Evolutionary conservation across 2,113 vertebrate genomes (phyloP).

Genomic region (Rousettus leschenaultii): DNA sequence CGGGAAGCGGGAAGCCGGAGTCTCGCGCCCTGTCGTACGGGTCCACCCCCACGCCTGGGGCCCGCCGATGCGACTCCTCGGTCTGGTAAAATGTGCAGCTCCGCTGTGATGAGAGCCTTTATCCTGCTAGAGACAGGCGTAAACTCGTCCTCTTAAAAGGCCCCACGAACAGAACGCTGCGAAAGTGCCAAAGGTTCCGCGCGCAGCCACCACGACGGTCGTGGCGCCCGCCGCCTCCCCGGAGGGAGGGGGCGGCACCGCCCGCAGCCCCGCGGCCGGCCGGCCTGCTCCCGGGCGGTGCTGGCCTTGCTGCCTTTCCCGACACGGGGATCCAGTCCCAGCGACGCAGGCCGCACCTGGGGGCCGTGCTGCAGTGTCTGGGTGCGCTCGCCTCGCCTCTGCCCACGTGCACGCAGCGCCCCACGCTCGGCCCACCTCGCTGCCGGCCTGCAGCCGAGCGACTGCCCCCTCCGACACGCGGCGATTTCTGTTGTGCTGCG

Average conservation of each 20-base stretch:
- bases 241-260: no score
- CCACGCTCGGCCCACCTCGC: accelerated
- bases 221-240: no score
- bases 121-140: accelerated
- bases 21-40: no score
- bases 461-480: neutral
- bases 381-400: accelerated
- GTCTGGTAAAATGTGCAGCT: neutral
- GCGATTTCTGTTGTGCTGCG: neutral
- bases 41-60: accelerated
- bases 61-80: neutral
- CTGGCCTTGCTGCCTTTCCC: neutral
- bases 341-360: accelerated
- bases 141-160: neutral
- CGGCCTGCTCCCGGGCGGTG: accelerated
- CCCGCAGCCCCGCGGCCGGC: neutral
- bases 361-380: no score
- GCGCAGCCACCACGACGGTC: accelerated
- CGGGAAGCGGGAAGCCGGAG: accelerated
- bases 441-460: neutral
- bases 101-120: accelerated
- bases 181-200: accelerated
- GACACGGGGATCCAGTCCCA: neutral
- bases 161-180: accelerated
- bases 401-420: accelerated